These are phyloP conservation scores for Xestia c-nigrum DNA, from an alignment of 2,888 invertebrate species.

Conservation along the genomic window DNA sequence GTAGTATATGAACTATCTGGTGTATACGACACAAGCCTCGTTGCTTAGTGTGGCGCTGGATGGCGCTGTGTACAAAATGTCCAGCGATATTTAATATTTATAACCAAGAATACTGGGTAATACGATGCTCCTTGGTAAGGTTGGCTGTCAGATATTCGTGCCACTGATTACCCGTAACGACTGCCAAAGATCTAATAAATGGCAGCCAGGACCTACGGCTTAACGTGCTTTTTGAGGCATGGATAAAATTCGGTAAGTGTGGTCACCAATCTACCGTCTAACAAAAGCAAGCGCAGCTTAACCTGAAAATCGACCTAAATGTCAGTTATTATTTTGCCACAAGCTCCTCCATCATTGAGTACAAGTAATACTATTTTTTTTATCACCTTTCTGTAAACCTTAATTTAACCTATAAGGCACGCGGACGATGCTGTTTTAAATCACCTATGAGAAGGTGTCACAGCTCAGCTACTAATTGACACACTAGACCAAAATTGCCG, in stretches of 20 bases:
- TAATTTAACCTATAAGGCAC: background rate
- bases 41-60: too few relatives aligned
- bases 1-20: too few relatives aligned
- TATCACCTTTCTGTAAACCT: background rate
- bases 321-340: too few relatives aligned
- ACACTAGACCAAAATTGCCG: constrained; percentile 26
- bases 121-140: background rate
- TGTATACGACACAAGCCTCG: too few relatives aligned
- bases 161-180: background rate
- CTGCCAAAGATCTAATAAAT: background rate
- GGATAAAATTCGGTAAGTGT: too few relatives aligned
- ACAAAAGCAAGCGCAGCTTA: too few relatives aligned
- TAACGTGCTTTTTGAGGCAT: too few relatives aligned
- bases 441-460: background rate
- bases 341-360: background rate
- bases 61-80: too few relatives aligned
- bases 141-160: background rate
- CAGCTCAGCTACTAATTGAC: constrained; percentile 34
- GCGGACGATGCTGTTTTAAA: background rate
- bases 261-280: too few relatives aligned
- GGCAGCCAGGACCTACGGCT: background rate
- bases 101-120: background rate
- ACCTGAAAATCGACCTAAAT: too few relatives aligned
- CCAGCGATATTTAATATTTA: too few relatives aligned
- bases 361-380: too few relatives aligned